These are phyloP conservation scores for Echeneis naucrates DNA, from an alignment of 2,797 vertebrate species.

Conservation along the genomic window DNA sequence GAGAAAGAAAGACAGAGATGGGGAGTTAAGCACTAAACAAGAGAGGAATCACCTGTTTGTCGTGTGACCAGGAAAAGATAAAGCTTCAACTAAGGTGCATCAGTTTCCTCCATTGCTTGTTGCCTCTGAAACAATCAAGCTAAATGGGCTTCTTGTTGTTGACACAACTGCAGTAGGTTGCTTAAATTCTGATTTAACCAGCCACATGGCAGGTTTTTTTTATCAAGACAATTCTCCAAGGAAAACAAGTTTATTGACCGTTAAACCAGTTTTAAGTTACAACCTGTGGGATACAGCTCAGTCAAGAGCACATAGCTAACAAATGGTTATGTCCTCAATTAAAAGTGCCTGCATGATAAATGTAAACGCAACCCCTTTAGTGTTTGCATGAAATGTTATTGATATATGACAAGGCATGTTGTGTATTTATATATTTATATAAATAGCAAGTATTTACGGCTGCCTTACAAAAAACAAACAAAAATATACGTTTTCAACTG, in stretches of 20 bases:
- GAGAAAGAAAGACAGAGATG: slow-evolving; percentile 88
- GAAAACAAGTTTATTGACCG: slow-evolving; percentile 90
- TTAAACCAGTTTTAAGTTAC: slow-evolving; percentile 34
- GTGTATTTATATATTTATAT: no score
- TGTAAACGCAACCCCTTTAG: no score
- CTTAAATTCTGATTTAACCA: background rate
- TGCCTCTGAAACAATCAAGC: no score
- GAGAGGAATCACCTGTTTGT: no score
- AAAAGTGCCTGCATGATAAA: no score
- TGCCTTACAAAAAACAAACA: slow-evolving; percentile 8
- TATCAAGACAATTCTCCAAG: slow-evolving; percentile 89
- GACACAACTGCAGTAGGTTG: no score
- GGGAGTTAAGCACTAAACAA: background rate
- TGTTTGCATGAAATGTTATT: background rate
- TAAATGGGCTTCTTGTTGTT: no score
- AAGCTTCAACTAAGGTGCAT: no score
- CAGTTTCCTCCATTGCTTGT: no score
- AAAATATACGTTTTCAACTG: background rate
- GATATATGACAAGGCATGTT: background rate
- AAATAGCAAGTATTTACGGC: background rate
- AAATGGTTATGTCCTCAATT: no score
- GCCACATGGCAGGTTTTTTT: background rate
- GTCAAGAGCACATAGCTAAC: slow-evolving; percentile 4
- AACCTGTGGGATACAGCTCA: background rate
- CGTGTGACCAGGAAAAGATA: no score